Percentiles rank a stretch among this genome's conserved stretches.
These are phyloP conservation scores for Platorchestia sp. DNA, from an alignment of 1,140 invertebrate species.

Conservation along the genomic window DNA sequence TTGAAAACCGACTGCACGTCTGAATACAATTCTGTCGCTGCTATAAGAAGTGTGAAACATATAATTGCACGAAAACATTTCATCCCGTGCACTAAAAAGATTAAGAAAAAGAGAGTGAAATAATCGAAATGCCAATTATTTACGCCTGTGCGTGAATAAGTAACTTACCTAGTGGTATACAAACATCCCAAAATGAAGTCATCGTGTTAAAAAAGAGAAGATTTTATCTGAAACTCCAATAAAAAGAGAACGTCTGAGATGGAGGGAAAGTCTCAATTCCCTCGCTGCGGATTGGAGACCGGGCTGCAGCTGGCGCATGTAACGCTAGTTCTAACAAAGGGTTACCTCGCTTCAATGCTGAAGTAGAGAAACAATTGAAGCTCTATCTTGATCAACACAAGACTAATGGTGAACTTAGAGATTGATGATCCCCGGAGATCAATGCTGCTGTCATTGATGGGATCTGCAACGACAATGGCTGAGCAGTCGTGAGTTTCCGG, in stretches of 20 bases:
- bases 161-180: no score
- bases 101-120: background rate
- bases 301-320: background rate
- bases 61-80: no score
- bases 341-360: constrained; percentile 23
- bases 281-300: background rate
- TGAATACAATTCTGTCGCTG: no score
- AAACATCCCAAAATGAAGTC: no score
- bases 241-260: background rate
- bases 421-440: constrained; percentile 33
- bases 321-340: background rate
- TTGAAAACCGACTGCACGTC: no score
- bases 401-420: constrained; percentile 49
- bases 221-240: background rate
- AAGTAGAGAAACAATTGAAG: constrained; percentile 46
- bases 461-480: background rate
- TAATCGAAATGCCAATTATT: no score
- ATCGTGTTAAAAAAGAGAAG: background rate
- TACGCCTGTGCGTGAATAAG: no score
- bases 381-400: constrained; percentile 53
- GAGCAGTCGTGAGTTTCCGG: background rate
- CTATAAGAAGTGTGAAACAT: no score
- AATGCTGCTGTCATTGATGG: constrained; percentile 40
- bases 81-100: no score
- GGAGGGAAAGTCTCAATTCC: background rate